These are phyloP conservation scores for Struthio camelus DNA, from an alignment of 2,113 vertebrate genomes.

Conservation along the genomic window DNA sequence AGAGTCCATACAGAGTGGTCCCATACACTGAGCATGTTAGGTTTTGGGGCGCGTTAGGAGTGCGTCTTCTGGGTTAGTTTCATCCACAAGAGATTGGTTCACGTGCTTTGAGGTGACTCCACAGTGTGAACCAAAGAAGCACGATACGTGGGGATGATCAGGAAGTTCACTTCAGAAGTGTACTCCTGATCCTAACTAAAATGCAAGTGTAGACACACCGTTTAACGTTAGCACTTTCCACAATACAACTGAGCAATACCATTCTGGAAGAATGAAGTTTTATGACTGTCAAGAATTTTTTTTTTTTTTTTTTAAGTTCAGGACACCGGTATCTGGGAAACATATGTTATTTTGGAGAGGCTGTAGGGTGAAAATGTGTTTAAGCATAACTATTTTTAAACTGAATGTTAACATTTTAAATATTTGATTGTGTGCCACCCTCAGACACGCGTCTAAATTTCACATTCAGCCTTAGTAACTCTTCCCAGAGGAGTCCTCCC, in stretches of 20 bases:
- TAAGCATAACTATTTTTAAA: neutral
- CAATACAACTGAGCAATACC: neutral
- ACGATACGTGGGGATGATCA: neutral
- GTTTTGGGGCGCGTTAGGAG: neutral
- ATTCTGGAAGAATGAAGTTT: neutral
- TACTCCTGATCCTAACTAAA: neutral
- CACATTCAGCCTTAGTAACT: neutral
- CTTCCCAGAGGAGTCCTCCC: fast-evolving
- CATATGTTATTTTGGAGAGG: neutral
- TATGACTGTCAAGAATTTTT: neutral
- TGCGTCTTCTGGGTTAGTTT: neutral
- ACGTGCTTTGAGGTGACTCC: neutral
- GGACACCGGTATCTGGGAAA: neutral
- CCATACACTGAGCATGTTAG: neutral
- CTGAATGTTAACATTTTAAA: neutral
- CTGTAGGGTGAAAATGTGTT: neutral
- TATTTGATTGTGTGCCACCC: neutral
- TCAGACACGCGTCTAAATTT: neutral
- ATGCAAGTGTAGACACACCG: neutral
- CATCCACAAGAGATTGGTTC: neutral
- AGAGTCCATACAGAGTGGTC: neutral
- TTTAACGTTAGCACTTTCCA: neutral
- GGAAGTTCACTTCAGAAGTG: neutral
- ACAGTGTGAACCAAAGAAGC: neutral
- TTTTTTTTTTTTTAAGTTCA: neutral